Conservation (phyloP, 2,797 vertebrate species). For the Distichodus sexfasciatus region DNA sequence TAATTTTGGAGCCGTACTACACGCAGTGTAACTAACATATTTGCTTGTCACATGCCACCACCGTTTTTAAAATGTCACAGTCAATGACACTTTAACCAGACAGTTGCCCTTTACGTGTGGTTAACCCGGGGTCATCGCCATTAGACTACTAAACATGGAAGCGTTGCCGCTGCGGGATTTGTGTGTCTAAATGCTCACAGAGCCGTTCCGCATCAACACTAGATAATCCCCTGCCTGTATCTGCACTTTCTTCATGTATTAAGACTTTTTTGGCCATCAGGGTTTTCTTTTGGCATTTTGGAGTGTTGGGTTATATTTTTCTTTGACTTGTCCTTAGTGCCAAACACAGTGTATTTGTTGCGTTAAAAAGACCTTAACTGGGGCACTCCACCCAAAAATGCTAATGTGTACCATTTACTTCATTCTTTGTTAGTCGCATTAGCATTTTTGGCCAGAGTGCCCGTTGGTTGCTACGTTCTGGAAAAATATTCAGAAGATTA, state of each 20-base stretch:
- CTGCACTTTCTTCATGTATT: slow-evolving; percentile 3
- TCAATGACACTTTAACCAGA: background rate
- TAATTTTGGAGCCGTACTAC: background rate
- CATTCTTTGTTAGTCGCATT: no score
- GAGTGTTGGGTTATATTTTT: background rate
- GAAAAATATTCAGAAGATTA: background rate
- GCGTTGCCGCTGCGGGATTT: background rate
- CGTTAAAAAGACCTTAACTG: no score
- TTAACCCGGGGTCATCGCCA: background rate
- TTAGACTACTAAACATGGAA: background rate
- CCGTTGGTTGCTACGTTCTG: no score
- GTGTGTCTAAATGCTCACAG: background rate
- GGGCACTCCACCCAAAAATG: no score
- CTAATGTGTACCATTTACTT: no score
- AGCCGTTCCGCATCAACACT: background rate
- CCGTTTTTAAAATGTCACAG: background rate
- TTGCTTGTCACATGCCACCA: background rate
- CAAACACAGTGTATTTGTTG: no score
- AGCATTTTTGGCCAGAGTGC: no score
- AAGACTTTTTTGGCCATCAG: background rate
- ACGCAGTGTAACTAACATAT: background rate
- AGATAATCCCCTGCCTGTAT: background rate
- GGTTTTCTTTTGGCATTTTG: background rate
- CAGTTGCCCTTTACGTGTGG: background rate
- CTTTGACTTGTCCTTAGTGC: slow-evolving; percentile 12